These are phyloP conservation scores for Gryllus bimaculatus DNA, from an alignment of 1,140 invertebrate species.

Conservation along the genomic window DNA sequence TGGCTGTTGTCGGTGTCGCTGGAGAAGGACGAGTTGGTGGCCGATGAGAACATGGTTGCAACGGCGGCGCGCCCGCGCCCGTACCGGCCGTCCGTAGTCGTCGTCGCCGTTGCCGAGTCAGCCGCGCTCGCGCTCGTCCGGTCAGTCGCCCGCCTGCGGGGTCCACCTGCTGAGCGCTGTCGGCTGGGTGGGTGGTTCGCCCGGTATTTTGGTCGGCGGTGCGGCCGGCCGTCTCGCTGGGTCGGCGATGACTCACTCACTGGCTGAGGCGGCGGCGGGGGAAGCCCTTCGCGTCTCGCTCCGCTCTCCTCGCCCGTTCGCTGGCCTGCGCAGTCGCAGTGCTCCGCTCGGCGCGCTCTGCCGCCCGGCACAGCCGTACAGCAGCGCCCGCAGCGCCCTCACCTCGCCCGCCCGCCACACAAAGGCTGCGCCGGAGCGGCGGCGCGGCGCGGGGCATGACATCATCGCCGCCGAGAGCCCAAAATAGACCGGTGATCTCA, in stretches of 20 bases:
- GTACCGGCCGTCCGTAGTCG: neutral
- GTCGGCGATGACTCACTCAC: neutral
- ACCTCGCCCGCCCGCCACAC: neutral
- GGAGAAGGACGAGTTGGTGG: neutral
- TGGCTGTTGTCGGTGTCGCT: neutral
- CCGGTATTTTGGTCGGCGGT: neutral
- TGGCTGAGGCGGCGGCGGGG: neutral
- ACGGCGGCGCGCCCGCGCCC: neutral
- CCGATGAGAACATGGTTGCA: neutral
- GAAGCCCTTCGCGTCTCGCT: neutral
- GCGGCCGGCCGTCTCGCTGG: neutral
- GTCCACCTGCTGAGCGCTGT: too few species aligned
- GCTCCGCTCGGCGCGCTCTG: too few species aligned
- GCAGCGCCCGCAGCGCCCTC: neutral
- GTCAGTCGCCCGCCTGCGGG: too few species aligned
- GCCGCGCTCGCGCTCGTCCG: too few species aligned
- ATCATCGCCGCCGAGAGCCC: neutral
- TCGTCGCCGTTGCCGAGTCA: neutral
- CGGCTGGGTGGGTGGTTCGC: too few species aligned
- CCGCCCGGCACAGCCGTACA: neutral
- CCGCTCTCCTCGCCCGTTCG: neutral
- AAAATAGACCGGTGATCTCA: neutral
- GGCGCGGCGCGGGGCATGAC: neutral
- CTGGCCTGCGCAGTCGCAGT: neutral
- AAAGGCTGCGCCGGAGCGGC: too few species aligned